phyloP scores from a whole-genome alignment of 2,797 vertebrate species.

The Arrhamphus sclerolepis region DNA sequence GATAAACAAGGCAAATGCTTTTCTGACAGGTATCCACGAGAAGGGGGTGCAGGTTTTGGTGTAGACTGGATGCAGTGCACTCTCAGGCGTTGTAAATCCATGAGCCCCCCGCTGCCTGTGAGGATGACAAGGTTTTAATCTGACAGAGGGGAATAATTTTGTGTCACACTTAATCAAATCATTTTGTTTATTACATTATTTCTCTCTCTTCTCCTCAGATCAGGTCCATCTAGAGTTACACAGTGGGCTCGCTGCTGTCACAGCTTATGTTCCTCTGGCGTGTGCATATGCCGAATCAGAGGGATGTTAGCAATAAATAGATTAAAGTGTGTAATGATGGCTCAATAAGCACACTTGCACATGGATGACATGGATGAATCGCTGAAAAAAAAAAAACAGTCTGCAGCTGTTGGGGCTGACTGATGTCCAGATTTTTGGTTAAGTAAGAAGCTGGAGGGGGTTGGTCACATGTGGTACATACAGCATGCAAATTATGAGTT shows the following conservation, averaged over 20 bases:
- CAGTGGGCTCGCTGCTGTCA: slow-evolving; percentile 43
- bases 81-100: no score
- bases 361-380: slow-evolving; percentile 46
- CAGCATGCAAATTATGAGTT: background rate
- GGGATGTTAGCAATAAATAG: slow-evolving; percentile 71
- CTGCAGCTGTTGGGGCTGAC: slow-evolving; percentile 72
- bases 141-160: no score
- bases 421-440: slow-evolving; percentile 51
- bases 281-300: slow-evolving; percentile 54
- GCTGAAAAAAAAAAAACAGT: slow-evolving; percentile 25
- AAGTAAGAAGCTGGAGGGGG: slow-evolving; percentile 33
- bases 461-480: background rate
- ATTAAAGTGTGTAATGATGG: slow-evolving; percentile 71
- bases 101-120: no score
- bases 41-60: no score
- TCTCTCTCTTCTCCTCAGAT: slow-evolving; percentile 19
- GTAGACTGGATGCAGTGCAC: no score
- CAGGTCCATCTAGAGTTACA: slow-evolving; percentile 48
- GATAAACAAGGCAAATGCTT: no score
- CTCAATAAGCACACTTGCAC: slow-evolving; percentile 57
- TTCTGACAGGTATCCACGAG: no score
- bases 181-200: background rate
- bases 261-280: slow-evolving; percentile 52
- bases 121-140: no score
- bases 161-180: background rate